Percentiles rank a stretch among this genome's conserved stretches.
These are phyloP conservation scores for Carduelis carduelis DNA, from an alignment of 2,797 vertebrate species.

Conservation along the genomic window DNA sequence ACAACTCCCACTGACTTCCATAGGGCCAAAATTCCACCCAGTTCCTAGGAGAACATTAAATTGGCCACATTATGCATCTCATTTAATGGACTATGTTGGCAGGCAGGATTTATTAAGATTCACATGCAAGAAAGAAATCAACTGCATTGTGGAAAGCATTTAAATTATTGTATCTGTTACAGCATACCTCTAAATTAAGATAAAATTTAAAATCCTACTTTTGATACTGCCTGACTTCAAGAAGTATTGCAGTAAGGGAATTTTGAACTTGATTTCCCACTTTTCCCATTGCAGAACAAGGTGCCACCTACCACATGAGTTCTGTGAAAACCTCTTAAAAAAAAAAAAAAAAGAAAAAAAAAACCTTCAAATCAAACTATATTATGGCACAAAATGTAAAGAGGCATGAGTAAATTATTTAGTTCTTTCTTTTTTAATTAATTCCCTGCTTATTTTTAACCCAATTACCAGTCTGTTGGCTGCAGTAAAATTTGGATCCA, in stretches of 20 bases:
- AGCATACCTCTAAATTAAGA: neutral
- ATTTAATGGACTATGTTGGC: neutral
- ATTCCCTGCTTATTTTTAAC: slow-evolving; percentile 25
- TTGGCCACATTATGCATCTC: neutral
- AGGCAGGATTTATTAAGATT: neutral
- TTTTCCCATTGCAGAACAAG: neutral
- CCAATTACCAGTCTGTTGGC: neutral
- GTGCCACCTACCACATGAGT: neutral
- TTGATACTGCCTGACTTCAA: neutral
- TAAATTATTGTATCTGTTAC: neutral
- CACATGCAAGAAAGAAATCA: neutral
- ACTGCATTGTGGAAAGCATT: neutral
- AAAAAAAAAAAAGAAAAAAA: neutral
- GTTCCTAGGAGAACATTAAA: slow-evolving; percentile 17
- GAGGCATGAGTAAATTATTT: neutral
- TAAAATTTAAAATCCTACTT: neutral
- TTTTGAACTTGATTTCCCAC: neutral
- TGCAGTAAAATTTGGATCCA: slow-evolving; percentile 19
- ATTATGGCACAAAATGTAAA: neutral
- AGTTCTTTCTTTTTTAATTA: neutral
- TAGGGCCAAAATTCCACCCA: slow-evolving; percentile 36
- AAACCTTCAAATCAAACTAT: neutral
- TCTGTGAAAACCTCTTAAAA: neutral
- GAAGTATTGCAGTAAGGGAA: neutral
- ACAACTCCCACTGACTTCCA: slow-evolving; percentile 33